Base-by-base conservation (phyloP, 92 coral and sea anemone genomes). In the Phymanthus crucifer region DNA sequence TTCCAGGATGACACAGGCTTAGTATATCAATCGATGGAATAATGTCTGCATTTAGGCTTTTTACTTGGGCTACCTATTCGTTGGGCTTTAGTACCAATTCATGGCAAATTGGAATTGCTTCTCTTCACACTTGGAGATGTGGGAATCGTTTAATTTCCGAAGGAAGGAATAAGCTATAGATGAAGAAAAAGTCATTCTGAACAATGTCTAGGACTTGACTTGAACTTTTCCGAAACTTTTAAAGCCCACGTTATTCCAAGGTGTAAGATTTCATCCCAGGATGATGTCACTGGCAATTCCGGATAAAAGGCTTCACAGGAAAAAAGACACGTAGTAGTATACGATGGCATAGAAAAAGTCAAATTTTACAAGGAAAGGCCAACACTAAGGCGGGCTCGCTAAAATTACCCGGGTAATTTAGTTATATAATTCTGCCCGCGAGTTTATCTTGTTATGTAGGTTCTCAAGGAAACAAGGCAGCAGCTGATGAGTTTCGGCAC, bases 401-500 rank as follows among this genome's bases (percentile, higher is more conserved):
- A 43, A 10, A 61, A 24, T n/a, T 19, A 27, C 68, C 11, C 68
- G 29, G 3, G 35, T 29, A 24, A 24, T 61, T 24, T 61, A 61
- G 33, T 27, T 8, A n/a, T n/a, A n/a, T n/a, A 61, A 61, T 61
- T 61, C 68, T 27, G 16, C 26, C 12, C 21, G 24, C 3, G 6
- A 21, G 7, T 54, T 54, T 54, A 54, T 54, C n/a, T 24, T 6
- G 68, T 24, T 61, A 61, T 34, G 35, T 61, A 61, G 29, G 68
- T 34, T 26, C 34, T 61, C 68, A 61, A 61, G 68, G 16, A 61
- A 34, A 27, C 27, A 61, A 19, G 34, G 14, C 34, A 29, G 34
- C 68, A 61, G 68, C 32, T 61, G 68, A n/a, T n/a, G n/a, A 61
- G n/a, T 21, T 54, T 5, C 64, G 27, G 64, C 64, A 54, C 64